Evolutionary conservation across 2,888 invertebrate species (phyloP).

Genomic region (Conistra vaccinii): DNA sequence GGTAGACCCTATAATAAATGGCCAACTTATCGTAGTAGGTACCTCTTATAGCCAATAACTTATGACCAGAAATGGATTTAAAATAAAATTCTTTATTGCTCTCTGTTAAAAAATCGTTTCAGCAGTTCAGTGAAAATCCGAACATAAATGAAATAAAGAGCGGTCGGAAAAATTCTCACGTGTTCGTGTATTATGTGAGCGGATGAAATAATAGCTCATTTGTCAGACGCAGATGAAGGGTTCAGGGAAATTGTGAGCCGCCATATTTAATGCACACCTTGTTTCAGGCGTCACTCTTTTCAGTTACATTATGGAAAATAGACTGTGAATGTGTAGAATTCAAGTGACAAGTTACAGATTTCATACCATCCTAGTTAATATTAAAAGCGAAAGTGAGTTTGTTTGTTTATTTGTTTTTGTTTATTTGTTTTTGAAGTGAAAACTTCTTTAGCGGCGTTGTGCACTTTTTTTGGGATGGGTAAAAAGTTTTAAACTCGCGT

Average conservation of each 20-base stretch:
- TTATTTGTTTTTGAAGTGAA: too few species aligned
- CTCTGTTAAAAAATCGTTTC: constrained; percentile 19
- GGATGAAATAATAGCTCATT: constrained; percentile 65
- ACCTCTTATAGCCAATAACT: background rate
- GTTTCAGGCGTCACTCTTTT: constrained; percentile 50
- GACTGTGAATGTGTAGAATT: constrained; percentile 13
- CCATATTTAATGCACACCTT: constrained; percentile 53
- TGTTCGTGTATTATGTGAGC: constrained; percentile 51
- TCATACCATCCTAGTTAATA: too few species aligned
- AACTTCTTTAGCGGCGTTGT: too few species aligned
- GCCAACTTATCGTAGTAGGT: background rate
- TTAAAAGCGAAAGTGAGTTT: too few species aligned
- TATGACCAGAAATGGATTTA: background rate
- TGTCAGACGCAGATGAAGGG: constrained; percentile 59
- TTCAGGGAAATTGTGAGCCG: constrained; percentile 49
- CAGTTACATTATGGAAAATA: constrained; percentile 41
- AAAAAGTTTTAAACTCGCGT: too few species aligned
- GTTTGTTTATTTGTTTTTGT: too few species aligned
- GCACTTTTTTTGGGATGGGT: too few species aligned
- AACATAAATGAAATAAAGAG: constrained; percentile 54
- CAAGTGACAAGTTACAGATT: constrained; percentile 8
- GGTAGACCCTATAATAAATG: too few species aligned
- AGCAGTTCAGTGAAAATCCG: constrained; percentile 31
- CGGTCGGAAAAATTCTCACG: constrained; percentile 46
- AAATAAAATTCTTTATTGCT: constrained; percentile 14